Percentiles rank a stretch among this genome's conserved stretches.
Conservation (phyloP, 2,888 invertebrate species). For the Parochlus steinenii region DNA sequence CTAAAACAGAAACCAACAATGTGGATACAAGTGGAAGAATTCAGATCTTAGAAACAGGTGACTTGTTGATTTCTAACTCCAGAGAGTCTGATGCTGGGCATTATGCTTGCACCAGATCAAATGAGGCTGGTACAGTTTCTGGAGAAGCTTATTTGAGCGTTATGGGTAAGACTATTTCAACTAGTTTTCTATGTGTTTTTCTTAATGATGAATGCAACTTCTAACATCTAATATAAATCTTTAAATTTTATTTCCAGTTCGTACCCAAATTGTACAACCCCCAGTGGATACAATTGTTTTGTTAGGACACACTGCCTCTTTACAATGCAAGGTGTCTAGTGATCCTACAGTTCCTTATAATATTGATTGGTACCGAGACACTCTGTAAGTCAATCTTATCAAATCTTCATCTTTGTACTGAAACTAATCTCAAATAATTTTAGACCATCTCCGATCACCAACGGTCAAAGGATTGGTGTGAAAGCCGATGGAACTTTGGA, state of each 20-base stretch:
- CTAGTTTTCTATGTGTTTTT: no score
- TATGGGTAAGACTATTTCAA: constrained; percentile 53
- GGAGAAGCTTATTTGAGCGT: constrained; percentile 72
- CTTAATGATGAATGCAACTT: constrained; percentile 1
- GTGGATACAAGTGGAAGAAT: constrained; percentile 57
- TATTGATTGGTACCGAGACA: constrained; percentile 77
- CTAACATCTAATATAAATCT: not conserved
- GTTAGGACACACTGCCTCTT: constrained; percentile 78
- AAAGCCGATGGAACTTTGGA: constrained; percentile 70
- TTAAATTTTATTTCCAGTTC: constrained; percentile 39
- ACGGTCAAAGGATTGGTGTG: constrained; percentile 54
- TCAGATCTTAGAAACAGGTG: constrained; percentile 72
- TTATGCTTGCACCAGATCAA: constrained; percentile 76
- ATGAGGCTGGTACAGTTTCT: constrained; percentile 74
- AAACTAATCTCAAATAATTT: constrained; percentile 16
- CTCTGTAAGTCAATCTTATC: constrained; percentile 43
- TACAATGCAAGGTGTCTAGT: constrained; percentile 88
- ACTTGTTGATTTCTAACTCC: constrained; percentile 74
- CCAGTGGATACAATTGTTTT: constrained; percentile 84
- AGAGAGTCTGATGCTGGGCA: constrained; percentile 70
- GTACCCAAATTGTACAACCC: constrained; percentile 85
- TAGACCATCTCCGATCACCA: constrained; percentile 40
- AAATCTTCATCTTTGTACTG: constrained; percentile 5
- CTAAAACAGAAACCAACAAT: constrained; percentile 36
- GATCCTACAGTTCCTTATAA: constrained; percentile 77